phyloP scores from a whole-genome alignment of 2,797 vertebrate genomes.

The Lutjanus campechanus region DNA sequence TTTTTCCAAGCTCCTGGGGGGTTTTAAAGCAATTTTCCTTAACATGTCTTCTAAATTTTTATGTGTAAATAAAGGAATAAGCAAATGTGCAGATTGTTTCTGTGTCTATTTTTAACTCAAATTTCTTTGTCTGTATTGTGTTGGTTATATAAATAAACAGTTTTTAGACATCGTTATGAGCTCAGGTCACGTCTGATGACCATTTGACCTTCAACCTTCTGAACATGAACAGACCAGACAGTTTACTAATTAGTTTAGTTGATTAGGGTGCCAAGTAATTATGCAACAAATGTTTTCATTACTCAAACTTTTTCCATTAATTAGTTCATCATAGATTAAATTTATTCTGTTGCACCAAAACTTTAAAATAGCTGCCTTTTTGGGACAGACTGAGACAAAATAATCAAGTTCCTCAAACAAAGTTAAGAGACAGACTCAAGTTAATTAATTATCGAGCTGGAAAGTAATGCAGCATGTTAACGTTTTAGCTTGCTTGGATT shows the following conservation, averaged over 20 bases:
- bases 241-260: background rate
- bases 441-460: no score
- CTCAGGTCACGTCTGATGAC: background rate
- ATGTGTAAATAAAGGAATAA: no score
- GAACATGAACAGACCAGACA: background rate
- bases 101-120: background rate
- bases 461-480: no score
- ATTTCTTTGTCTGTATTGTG: background rate
- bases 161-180: background rate
- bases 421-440: background rate
- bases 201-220: background rate
- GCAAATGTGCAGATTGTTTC: no score
- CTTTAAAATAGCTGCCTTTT: no score
- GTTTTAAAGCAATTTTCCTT: no score
- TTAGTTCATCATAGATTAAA: background rate
- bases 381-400: no score
- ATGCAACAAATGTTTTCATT: background rate
- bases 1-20: no score
- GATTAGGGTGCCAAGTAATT: background rate
- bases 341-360: no score
- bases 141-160: background rate
- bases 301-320: background rate
- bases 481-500: no score
- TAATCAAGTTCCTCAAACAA: no score
- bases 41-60: no score